phyloP scores from a whole-genome alignment of 35 echinoderm and acorn worm genomes.

The Chiridota heheva region DNA sequence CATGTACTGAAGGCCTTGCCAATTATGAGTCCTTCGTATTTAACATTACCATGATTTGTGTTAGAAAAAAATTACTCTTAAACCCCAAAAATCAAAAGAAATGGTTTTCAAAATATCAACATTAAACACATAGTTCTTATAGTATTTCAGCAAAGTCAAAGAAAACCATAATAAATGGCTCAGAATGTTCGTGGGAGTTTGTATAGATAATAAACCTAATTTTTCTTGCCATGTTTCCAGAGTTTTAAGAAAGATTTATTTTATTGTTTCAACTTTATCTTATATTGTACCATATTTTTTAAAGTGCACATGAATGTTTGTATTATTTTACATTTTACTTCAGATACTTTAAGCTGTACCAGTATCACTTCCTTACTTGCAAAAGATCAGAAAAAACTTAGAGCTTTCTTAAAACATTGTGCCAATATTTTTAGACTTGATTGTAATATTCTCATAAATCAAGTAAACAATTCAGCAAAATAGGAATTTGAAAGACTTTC shows the following conservation, averaged over 20 bases:
- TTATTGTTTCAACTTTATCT: constrained; percentile 12
- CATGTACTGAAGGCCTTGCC: background rate
- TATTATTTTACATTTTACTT: background rate
- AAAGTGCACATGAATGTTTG: constrained; percentile 12
- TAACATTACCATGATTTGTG: constrained; percentile 10
- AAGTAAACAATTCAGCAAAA: too few relatives aligned
- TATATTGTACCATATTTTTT: constrained; percentile 28
- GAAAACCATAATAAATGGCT: background rate
- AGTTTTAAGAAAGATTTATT: constrained; percentile 6
- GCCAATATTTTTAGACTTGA: too few relatives aligned
- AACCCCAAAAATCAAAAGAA: constrained; percentile 13
- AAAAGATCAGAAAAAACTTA: background rate
- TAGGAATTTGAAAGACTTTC: too few relatives aligned
- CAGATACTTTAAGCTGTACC: background rate
- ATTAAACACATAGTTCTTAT: background rate
- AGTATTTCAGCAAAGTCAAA: background rate
- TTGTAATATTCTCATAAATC: too few relatives aligned
- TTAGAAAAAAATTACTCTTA: constrained; percentile 14
- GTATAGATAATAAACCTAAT: constrained; percentile 1
- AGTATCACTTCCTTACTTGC: background rate
- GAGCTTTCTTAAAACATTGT: background rate
- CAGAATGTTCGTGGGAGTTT: background rate
- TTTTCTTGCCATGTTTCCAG: constrained; percentile 5
- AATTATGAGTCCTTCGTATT: background rate
- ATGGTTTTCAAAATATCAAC: background rate